Evolutionary conservation across 2,888 invertebrate species (phyloP).

Genomic region (Piscicola geometra): DNA sequence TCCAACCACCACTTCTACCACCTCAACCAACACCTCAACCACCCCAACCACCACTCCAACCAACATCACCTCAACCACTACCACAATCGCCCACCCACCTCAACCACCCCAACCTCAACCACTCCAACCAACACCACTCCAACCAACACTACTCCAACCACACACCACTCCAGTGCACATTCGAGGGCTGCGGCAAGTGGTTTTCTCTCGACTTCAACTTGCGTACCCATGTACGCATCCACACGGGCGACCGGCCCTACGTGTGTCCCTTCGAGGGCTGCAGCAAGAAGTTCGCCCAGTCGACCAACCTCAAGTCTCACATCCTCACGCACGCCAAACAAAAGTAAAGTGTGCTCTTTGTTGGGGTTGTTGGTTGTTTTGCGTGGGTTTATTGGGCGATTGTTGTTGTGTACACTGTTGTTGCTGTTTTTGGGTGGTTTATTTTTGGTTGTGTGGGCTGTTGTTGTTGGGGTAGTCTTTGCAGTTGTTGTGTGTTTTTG

Average conservation of each 20-base stretch:
- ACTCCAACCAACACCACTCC: too few relatives aligned
- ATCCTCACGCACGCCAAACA: slow-evolving; percentile 90
- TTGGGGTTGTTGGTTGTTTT: not conserved
- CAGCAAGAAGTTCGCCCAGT: slow-evolving; percentile 97
- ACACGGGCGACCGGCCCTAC: slow-evolving; percentile 91
- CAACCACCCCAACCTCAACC: too few relatives aligned
- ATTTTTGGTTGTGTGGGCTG: too few relatives aligned
- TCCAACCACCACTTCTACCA: too few relatives aligned
- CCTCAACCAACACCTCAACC: too few relatives aligned
- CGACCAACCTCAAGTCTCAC: slow-evolving; percentile 94
- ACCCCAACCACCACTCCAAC: too few relatives aligned
- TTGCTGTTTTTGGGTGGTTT: not conserved
- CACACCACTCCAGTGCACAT: slow-evolving; percentile 66
- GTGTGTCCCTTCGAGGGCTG: slow-evolving; percentile 98
- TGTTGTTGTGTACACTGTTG: not conserved
- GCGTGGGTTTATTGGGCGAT: not conserved
- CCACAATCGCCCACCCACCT: too few relatives aligned
- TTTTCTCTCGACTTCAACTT: slow-evolving; percentile 94
- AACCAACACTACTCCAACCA: too few relatives aligned
- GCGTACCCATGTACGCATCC: slow-evolving; percentile 92
- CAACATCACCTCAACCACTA: too few relatives aligned
- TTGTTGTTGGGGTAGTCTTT: too few relatives aligned
- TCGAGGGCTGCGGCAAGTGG: slow-evolving; percentile 93
- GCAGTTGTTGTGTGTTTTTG: too few relatives aligned
- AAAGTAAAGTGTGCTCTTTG: slow-evolving; percentile 38